Evolutionary conservation across 2,797 vertebrate species (phyloP), one percentile per base, ranked within the genome.

Genomic region (Myotis planiceps): DNA sequence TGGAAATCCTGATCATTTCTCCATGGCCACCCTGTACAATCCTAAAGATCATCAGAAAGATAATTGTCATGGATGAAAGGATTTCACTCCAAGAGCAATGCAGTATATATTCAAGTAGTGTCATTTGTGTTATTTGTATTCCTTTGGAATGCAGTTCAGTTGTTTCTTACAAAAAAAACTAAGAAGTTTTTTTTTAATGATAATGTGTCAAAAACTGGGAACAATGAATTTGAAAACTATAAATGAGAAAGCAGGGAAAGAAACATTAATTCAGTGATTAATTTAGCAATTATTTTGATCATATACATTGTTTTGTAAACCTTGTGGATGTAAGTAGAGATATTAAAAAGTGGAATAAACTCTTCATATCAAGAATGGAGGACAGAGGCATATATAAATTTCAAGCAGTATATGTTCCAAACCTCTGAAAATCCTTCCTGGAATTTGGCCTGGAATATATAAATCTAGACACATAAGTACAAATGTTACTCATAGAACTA

Each of bases 391-490:
- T 71, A 68, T 58, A 47, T 72, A 83, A 58, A 95, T 92, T 92
- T 25, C 68, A 92, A 94, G 66, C n/a, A 78, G 58, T 88, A 32
- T 58, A 66, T 82, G 66, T 88, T 91, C 65, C 65, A 95, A 95
- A 90, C 69, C 66, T 94, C 87, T 96, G 75, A 93, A 92, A 88
- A 71, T 60, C 32, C n/a, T 92, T 88, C 76, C 76, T 94, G 90
- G 45, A 94, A 95, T 92, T 92, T 90, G 47, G 5, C 68, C 37
- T 84, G 2, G 37, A 79, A 79, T 95, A 37, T 93, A 92, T 83
- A 91, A 97, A 90, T 94, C 72, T 85, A 91, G 93, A 96, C 42
- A 68, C 84, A 19, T 53, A 95, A 78, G 23, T 83, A 51, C 25
- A 92, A 93, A 78, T 63, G n/a, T 93, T 93, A 93, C 69, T 92